Percentiles rank a stretch among this genome's conserved stretches.
Conservation (phyloP, 1,140 invertebrate species). For the Temnothorax nylanderi region DNA sequence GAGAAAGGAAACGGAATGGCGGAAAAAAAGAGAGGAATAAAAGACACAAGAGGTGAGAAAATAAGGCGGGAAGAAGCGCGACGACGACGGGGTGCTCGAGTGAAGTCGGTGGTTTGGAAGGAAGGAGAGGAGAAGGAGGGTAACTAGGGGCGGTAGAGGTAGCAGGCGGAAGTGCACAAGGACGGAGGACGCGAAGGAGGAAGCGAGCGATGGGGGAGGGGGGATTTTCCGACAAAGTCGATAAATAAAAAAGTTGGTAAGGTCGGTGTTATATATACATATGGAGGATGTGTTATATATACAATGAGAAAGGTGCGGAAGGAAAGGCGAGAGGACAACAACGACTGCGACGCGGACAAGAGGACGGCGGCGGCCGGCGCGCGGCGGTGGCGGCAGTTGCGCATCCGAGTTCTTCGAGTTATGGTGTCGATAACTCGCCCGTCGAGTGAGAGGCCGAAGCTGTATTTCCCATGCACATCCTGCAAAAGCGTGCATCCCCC, state of each 20-base stretch:
- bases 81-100: constrained; percentile 2
- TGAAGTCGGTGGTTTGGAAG: constrained; percentile 48
- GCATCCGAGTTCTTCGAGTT: constrained; percentile 69
- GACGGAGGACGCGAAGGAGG: constrained; percentile 12
- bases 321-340: constrained; percentile 32
- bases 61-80: background rate
- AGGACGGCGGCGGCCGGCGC: background rate
- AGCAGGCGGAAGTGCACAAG: constrained; percentile 44
- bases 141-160: constrained; percentile 19
- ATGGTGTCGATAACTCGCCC: constrained; percentile 73
- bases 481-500: constrained; percentile 29
- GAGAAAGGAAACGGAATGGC: constrained; percentile 31
- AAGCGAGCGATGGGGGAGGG: background rate
- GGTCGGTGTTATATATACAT: constrained; percentile 58
- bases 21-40: constrained; percentile 27
- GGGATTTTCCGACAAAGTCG: constrained; percentile 68
- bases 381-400: constrained; percentile 28
- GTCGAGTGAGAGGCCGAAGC: constrained; percentile 51
- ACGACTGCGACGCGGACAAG: background rate
- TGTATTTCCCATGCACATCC: constrained; percentile 57
- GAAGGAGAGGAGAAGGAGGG: background rate
- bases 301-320: constrained; percentile 28
- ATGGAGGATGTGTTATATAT: background rate
- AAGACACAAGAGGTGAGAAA: constrained; percentile 60
- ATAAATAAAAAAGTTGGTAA: constrained; percentile 76